These are phyloP conservation scores for Machaerirhynchus nigripectus DNA, from an alignment of 2,113 vertebrate genomes.

Conservation along the genomic window DNA sequence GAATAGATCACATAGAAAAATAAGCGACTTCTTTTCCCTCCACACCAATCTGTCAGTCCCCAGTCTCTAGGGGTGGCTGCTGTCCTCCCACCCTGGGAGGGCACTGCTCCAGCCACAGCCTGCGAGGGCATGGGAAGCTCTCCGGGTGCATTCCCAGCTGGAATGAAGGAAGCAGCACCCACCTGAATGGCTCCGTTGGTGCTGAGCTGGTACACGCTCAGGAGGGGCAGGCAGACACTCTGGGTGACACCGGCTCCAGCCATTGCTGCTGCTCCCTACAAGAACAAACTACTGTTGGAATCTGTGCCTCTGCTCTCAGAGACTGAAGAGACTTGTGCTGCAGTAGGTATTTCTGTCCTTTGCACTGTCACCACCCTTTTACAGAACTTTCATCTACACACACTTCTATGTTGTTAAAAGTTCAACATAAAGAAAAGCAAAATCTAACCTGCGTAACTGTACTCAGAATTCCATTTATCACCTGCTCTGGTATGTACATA, in stretches of 20 bases:
- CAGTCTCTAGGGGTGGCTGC: background rate
- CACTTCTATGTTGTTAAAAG: background rate
- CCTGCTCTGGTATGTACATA: background rate
- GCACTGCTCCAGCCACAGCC: background rate
- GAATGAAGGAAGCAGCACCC: background rate
- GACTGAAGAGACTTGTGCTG: background rate
- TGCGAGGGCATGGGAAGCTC: accelerated
- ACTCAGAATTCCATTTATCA: background rate
- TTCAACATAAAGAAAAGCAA: background rate
- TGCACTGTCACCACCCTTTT: background rate
- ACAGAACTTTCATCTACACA: background rate
- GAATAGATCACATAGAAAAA: background rate
- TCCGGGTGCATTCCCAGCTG: background rate
- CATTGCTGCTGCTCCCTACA: slow-evolving; percentile 89
- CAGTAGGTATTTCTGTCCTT: background rate
- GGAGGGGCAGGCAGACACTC: slow-evolving; percentile 91
- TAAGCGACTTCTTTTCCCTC: accelerated
- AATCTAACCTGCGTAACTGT: background rate
- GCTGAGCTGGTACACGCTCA: slow-evolving; percentile 91
- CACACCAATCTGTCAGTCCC: background rate
- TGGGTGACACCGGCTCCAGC: slow-evolving; percentile 92
- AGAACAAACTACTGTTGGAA: background rate
- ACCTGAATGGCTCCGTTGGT: slow-evolving; percentile 87
- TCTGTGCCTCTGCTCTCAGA: background rate
- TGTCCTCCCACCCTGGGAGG: background rate